These are phyloP conservation scores for Melanotaenia maccullochi DNA, from an alignment of 2,797 vertebrate genomes.

Conservation along the genomic window DNA sequence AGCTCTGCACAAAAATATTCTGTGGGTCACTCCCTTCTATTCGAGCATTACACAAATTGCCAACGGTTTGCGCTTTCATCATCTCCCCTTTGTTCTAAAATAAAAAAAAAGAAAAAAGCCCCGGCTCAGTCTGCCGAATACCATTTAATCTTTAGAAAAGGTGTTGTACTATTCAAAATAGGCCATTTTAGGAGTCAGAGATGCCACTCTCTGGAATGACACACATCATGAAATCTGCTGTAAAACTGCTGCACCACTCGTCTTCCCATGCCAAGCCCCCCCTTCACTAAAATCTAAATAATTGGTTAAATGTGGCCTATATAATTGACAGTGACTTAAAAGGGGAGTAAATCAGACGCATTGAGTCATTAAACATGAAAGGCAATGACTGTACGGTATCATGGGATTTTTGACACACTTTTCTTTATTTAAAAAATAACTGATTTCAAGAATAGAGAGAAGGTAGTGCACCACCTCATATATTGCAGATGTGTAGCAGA, in stretches of 20 bases:
- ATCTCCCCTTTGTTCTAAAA: constrained; percentile 54
- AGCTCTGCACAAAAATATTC: constrained; percentile 72
- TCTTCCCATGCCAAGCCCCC: constrained; percentile 29
- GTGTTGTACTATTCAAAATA: constrained; percentile 21
- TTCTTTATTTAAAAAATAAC: constrained; percentile 87
- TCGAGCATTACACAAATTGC: constrained; percentile 61
- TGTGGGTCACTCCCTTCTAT: constrained; percentile 59
- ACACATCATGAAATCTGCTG: constrained; percentile 32
- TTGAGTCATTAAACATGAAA: constrained; percentile 72
- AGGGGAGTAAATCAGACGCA: constrained; percentile 53
- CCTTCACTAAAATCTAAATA: constrained; percentile 28
- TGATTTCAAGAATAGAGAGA: constrained; percentile 76
- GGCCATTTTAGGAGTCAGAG: constrained; percentile 27
- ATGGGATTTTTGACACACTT: constrained; percentile 79
- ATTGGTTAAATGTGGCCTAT: constrained; percentile 38
- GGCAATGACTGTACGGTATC: constrained; percentile 62
- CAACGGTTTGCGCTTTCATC: constrained; percentile 64
- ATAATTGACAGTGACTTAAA: constrained; percentile 52
- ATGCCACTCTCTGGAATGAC: constrained; percentile 30
- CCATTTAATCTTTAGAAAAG: constrained; percentile 54
- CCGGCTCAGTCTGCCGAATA: constrained; percentile 25
- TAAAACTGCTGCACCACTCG: constrained; percentile 36
- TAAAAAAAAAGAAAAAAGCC: not conserved
- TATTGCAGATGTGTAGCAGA: constrained; percentile 75
- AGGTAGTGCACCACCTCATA: constrained; percentile 80